Evolutionary conservation across 2,113 vertebrate species (phyloP).

Genomic region (Calyptomena viridis): DNA sequence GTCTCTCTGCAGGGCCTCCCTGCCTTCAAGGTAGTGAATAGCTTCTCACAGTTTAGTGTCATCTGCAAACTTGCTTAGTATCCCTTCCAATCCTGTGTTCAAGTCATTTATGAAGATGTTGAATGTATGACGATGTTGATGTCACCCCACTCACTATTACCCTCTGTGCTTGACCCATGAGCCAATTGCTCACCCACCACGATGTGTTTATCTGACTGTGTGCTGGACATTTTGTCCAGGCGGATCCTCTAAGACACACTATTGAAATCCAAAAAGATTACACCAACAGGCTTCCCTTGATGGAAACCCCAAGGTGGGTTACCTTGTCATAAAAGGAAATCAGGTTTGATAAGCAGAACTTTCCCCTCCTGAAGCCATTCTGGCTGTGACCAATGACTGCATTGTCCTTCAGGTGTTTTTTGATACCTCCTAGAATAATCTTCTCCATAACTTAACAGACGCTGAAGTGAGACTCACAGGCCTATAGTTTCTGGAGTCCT

Average conservation of each 20-base stretch:
- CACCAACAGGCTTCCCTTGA: background rate
- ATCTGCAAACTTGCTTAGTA: background rate
- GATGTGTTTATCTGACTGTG: background rate
- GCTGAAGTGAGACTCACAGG: background rate
- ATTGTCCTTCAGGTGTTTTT: background rate
- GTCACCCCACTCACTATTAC: background rate
- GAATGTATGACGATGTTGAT: no score
- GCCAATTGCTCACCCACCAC: background rate
- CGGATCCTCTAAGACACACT: background rate
- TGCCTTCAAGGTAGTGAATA: background rate
- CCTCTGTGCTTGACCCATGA: background rate
- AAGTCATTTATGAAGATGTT: background rate
- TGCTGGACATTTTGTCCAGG: background rate
- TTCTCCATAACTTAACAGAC: background rate
- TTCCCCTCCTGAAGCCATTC: background rate
- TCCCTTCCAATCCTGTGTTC: rapidly evolving
- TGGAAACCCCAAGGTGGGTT: background rate
- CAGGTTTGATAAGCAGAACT: background rate
- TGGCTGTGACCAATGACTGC: background rate
- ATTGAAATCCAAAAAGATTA: background rate
- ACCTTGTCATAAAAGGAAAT: background rate
- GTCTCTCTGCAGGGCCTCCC: background rate
- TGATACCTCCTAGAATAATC: background rate
- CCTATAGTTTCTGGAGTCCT: background rate
- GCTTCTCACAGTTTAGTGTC: background rate